Evolutionary conservation across 2,888 invertebrate species (phyloP).

Genomic region (Blastobasis adustella): DNA sequence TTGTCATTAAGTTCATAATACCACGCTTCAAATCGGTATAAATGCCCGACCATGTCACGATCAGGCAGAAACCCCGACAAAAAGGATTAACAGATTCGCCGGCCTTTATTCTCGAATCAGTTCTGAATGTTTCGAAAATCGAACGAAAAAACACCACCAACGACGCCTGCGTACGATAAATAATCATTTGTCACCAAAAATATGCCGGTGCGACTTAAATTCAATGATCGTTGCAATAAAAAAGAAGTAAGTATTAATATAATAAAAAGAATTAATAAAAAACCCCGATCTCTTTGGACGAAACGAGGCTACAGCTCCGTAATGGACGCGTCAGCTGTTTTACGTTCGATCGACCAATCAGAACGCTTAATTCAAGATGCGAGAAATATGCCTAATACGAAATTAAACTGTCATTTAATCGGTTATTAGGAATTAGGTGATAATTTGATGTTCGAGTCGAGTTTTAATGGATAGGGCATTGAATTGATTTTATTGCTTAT

Average conservation of each 20-base stretch:
- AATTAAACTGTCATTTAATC: slow-evolving; percentile 13
- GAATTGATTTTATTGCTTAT: not conserved
- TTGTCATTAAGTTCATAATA: too few species aligned
- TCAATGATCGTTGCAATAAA: slow-evolving; percentile 25
- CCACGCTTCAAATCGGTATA: too few species aligned
- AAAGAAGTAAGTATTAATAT: slow-evolving; percentile 12
- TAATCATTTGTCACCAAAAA: slow-evolving; percentile 18
- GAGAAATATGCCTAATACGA: slow-evolving; percentile 9
- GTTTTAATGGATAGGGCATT: not conserved
- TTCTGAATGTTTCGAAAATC: too few species aligned
- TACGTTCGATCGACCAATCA: slow-evolving; percentile 25
- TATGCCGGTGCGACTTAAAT: slow-evolving; percentile 25
- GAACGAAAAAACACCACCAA: too few species aligned
- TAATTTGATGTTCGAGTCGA: not conserved
- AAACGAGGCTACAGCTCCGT: too few species aligned
- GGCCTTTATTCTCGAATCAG: too few species aligned
- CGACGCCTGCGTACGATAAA: slow-evolving; percentile 7
- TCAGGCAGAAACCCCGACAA: too few species aligned
- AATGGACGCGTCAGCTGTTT: slow-evolving; percentile 16
- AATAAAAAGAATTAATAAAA: slow-evolving; percentile 4
- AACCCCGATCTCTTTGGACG: too few species aligned
- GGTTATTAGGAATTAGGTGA: slow-evolving; percentile 6
- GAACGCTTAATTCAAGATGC: slow-evolving; percentile 4
- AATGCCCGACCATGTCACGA: too few species aligned
- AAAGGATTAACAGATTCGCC: too few species aligned